Evolutionary conservation across 1,140 invertebrate genomes (phyloP).

Genomic region (Leptopilina boulardi): DNA sequence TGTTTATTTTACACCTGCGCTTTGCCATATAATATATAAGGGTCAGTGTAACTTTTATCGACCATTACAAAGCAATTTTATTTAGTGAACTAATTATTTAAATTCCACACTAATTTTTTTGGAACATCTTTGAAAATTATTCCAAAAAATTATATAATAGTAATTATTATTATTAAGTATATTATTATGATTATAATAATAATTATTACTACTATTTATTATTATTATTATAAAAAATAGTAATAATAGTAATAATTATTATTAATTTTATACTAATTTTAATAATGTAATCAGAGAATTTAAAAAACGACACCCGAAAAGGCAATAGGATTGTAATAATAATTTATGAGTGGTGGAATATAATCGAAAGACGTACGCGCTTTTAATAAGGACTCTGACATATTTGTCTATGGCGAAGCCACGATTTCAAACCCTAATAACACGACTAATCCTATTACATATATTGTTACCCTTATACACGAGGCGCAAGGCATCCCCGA

Average conservation of each 20-base stretch:
- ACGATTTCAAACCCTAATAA: constrained; percentile 31
- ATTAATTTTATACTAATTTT: too few species aligned
- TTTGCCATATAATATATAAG: constrained; percentile 7
- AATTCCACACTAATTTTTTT: too few species aligned
- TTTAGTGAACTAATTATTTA: not conserved
- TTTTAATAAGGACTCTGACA: constrained; percentile 30
- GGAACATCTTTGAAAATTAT: too few species aligned
- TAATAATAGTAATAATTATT: too few species aligned
- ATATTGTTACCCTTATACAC: constrained; percentile 18
- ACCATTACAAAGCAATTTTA: constrained; percentile 10
- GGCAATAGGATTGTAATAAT: constrained; percentile 28
- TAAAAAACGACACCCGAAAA: not conserved
- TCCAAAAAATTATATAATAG: too few species aligned
- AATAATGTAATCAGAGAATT: too few species aligned
- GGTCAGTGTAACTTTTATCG: constrained; percentile 10
- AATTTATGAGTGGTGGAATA: constrained; percentile 29
- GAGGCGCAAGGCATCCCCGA: not conserved
- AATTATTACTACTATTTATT: too few species aligned
- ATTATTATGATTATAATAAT: too few species aligned
- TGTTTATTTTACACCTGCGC: constrained; percentile 4
- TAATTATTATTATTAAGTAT: too few species aligned
- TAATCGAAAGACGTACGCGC: constrained; percentile 21
- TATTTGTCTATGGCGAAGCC: constrained; percentile 25
- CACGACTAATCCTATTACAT: constrained; percentile 29
- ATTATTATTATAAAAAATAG: too few species aligned